These are phyloP conservation scores for Galeopterus variegatus DNA, from an alignment of 2,113 vertebrate species.

Conservation along the genomic window DNA sequence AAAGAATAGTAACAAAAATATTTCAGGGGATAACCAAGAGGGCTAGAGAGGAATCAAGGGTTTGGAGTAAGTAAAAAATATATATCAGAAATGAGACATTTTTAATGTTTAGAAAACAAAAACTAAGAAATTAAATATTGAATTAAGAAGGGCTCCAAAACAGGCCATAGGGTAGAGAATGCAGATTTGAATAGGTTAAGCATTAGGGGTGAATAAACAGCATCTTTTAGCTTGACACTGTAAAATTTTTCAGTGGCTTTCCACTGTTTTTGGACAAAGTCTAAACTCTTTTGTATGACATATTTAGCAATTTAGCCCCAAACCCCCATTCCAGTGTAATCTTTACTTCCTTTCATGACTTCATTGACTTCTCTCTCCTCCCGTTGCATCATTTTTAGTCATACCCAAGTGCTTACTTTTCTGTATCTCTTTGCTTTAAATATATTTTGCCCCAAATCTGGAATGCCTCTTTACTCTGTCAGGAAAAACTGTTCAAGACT, in stretches of 20 bases:
- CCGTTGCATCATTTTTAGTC: background rate
- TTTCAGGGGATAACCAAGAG: background rate
- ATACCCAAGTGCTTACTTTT: background rate
- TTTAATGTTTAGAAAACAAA: slow-evolving; percentile 50
- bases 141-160: slow-evolving; percentile 21
- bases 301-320: background rate
- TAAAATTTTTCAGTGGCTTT: background rate
- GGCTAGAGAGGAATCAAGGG: background rate
- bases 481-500: background rate
- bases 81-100: background rate
- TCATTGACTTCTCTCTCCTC: background rate
- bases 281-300: background rate
- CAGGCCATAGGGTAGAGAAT: background rate
- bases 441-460: background rate
- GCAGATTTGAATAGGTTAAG: slow-evolving; percentile 15
- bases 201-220: background rate
- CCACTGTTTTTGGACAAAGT: background rate
- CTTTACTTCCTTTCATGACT: background rate
- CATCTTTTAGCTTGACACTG: background rate
- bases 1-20: background rate
- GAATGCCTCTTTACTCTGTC: background rate
- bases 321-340: background rate
- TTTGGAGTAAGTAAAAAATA: background rate
- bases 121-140: background rate
- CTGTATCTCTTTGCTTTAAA: background rate